phyloP scores from a whole-genome alignment of 2,113 vertebrate species.

The Cnemophilus loriae region DNA sequence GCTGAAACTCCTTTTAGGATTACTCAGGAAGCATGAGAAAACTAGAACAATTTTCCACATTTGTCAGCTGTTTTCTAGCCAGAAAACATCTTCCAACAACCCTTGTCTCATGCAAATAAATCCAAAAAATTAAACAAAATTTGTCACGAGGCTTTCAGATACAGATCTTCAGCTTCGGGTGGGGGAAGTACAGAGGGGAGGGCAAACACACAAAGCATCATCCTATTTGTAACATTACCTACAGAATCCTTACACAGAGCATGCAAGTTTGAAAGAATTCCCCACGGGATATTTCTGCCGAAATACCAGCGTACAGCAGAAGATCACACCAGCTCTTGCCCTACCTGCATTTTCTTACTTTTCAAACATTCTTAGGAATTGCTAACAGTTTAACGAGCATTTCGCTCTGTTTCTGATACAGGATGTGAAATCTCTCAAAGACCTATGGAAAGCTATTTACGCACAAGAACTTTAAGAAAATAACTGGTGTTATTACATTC shows the following conservation, averaged over 20 bases:
- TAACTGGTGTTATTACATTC: neutral
- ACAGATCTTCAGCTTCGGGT: neutral
- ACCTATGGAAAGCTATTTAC: neutral
- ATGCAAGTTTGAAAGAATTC: neutral
- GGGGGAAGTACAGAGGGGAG: neutral
- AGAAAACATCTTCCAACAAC: neutral
- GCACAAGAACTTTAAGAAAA: neutral
- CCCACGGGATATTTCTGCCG: neutral
- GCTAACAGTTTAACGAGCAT: neutral
- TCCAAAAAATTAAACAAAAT: neutral
- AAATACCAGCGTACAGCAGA: neutral
- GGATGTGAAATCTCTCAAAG: neutral
- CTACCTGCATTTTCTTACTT: neutral
- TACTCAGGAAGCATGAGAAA: conserved; percentile 38
- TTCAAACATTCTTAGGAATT: neutral
- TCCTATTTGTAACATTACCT: neutral
- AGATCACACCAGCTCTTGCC: neutral
- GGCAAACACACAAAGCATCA: neutral
- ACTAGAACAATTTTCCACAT: conserved; percentile 24
- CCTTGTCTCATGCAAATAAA: neutral
- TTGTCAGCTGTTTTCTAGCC: conserved; percentile 34
- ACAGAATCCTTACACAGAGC: neutral
- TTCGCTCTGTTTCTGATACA: neutral
- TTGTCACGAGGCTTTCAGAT: neutral
- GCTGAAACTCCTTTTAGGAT: neutral